Base-by-base conservation (phyloP, 2,113 vertebrate genomes). In the Prunella himalayana region DNA sequence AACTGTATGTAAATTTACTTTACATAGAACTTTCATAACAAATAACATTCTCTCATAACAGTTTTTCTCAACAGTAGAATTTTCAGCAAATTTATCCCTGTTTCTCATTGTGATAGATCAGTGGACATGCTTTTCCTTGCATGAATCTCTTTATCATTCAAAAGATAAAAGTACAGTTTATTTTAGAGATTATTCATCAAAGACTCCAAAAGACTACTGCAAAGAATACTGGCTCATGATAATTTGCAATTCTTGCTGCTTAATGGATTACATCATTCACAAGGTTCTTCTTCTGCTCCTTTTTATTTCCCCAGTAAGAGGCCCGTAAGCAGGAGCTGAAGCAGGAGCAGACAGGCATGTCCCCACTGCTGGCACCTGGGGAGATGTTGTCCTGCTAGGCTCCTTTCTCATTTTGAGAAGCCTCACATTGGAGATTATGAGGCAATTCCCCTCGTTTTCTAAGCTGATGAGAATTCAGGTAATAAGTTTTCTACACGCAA, bases 231-330 rank as follows among this genome's bases (percentile, higher is more conserved):
- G 39, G 10, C 18, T 93, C 57, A 76, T 90, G 41, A 44, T 39
- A 88, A 90, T 85, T 90, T 92, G 53, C 45, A 93, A 61, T 90
- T 88, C 63, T 53, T 73, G n/a, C 21, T 90, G 75, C 53, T 91
- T 82, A 96, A 82, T 92, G 88, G 27, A 51, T 94, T 78, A 31
- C n/a, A 79, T 82, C 70, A 69, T 31, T 79, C 78, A 71, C 24
- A 82, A 41, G 41, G 69, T 79, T 82, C 81, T 96, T 56, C 13
- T 90, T 89, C 49, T 90, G 57, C 15, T 76, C 53, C 53, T 45
- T 79, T 64, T 87, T 80, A 82, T 88, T 90, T 90, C 42, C 18
- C 20, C 25, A 63, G 81, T 82, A 82, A 64, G 28, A 57, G 49
- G 44, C 8, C 31, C 21, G 6, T 2, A 76, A 59, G 18, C 65